These are phyloP conservation scores for Himantopus leucocephalus DNA, from an alignment of 2,113 vertebrate species.

Conservation along the genomic window DNA sequence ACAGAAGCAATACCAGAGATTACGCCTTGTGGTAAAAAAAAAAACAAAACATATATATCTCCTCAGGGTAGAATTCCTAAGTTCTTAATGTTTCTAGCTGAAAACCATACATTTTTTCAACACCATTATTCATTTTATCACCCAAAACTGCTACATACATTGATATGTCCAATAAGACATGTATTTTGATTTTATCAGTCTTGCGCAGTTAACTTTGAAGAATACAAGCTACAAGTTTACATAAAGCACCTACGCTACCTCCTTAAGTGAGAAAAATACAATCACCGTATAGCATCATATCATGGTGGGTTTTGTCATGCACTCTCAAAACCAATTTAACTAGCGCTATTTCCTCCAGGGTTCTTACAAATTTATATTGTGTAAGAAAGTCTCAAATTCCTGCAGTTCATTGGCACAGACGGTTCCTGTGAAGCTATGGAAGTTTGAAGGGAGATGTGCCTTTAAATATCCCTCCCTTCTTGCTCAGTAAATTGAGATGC, in stretches of 20 bases:
- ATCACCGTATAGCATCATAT: background rate
- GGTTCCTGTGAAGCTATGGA: background rate
- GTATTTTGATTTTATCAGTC: background rate
- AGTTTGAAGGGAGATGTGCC: conserved; percentile 11
- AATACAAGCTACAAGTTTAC: background rate
- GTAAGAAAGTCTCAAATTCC: background rate
- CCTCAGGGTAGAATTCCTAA: background rate
- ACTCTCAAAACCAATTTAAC: background rate
- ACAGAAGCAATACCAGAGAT: background rate
- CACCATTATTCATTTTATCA: background rate
- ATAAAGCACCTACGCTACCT: background rate
- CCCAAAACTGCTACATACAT: background rate
- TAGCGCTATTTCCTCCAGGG: background rate
- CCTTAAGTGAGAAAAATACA: background rate
- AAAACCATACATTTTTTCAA: background rate
- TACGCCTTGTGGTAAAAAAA: no score
- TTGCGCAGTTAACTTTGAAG: background rate
- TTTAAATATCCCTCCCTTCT: conserved; percentile 11
- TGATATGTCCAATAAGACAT: background rate
- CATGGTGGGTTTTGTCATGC: background rate
- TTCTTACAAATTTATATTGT: background rate
- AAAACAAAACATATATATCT: background rate
- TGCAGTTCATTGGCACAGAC: background rate
- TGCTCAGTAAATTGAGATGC: conserved; percentile 28
- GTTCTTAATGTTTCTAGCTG: background rate